Base-by-base conservation (phyloP, 2,888 invertebrate genomes). In the Pegoplata infirma region DNA sequence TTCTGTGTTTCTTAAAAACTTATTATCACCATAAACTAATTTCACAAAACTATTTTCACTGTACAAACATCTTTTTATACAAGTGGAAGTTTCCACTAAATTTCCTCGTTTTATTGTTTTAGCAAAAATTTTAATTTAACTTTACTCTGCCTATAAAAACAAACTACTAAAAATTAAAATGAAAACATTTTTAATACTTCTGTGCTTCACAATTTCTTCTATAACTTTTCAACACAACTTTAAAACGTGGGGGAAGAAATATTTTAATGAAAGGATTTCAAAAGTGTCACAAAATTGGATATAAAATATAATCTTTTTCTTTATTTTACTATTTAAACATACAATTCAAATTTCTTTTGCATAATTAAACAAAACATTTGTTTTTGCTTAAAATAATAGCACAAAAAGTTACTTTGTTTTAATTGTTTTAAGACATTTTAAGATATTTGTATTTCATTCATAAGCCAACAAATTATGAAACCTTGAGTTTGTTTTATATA, bases 291-390 rank as follows among this genome's bases (percentile, higher is more conserved):
- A n/a, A 40, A 40, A 40, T 1, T 40, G 36, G n/a, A 25, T 7
- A 40, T n/a, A 12, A 40, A 40, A 40, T 40, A n/a, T n/a, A n/a
- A n/a, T n/a, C n/a, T n/a, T 40, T 40, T 8, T 40, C 14, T 12
- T n/a, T 40, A n/a, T 40, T n/a, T n/a, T n/a, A n/a, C n/a, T n/a
- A n/a, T n/a, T 40, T 40, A 12, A 0, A 7, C 4, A 7, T 14
- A 58, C 49, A 56, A 64, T 56, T 63, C 12, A n/a, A 32, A 67
- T 32, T 46, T 67, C 44, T 67, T 75, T 59, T 36, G 61, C 61
- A 47, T 68, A 75, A 75, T 75, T 75, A 36, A 36, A 23, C 56
- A 66, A n/a, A 56, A 51, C 40, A 56, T 59, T 74, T 59, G 44
- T 16, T 7, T 47, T 56, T 21, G 19, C 10, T 36, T 36, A 36